A percentile compares a stretch with the other conserved stretches of the same genome.
phyloP scores from a whole-genome alignment of 2,888 invertebrate species.

The Alentia gelatinosa region DNA sequence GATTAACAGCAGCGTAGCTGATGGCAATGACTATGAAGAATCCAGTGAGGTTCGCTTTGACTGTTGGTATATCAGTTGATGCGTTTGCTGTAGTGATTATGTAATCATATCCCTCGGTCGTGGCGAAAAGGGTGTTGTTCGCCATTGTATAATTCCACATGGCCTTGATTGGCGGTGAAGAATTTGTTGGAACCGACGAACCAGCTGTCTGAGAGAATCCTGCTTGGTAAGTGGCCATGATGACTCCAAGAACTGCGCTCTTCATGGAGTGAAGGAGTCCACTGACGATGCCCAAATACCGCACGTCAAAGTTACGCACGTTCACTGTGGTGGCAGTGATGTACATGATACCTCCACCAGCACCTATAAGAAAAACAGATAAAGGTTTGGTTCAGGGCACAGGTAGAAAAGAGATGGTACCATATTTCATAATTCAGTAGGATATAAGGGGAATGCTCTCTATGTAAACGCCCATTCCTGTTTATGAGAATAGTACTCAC shows the following conservation, averaged over 20 bases:
- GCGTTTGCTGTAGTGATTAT: not conserved
- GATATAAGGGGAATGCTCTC: too few species aligned
- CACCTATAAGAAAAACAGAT: slow-evolving; percentile 9
- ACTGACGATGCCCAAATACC: slow-evolving; percentile 40
- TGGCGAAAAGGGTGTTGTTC: not conserved
- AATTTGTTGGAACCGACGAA: not conserved
- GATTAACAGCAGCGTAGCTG: not conserved
- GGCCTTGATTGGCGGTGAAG: not conserved
- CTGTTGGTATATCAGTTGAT: not conserved
- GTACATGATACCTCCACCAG: slow-evolving; percentile 53
- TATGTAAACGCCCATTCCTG: too few species aligned
- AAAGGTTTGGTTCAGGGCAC: too few species aligned
- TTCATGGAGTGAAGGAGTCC: slow-evolving; percentile 47
- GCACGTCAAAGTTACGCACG: slow-evolving; percentile 8
- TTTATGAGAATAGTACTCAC: too few species aligned
- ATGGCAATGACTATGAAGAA: not conserved
- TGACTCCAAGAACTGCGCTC: slow-evolving; percentile 17
- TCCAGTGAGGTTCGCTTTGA: not conserved
- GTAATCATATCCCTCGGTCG: not conserved
- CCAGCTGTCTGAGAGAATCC: not conserved
- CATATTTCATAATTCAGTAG: too few species aligned
- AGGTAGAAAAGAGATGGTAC: too few species aligned
- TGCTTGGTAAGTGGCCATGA: slow-evolving; percentile 12
- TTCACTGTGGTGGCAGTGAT: slow-evolving; percentile 39
- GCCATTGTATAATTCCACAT: not conserved